These are phyloP conservation scores for Quadriops clusia DNA, from an alignment of 2,888 invertebrate species.

Conservation along the genomic window DNA sequence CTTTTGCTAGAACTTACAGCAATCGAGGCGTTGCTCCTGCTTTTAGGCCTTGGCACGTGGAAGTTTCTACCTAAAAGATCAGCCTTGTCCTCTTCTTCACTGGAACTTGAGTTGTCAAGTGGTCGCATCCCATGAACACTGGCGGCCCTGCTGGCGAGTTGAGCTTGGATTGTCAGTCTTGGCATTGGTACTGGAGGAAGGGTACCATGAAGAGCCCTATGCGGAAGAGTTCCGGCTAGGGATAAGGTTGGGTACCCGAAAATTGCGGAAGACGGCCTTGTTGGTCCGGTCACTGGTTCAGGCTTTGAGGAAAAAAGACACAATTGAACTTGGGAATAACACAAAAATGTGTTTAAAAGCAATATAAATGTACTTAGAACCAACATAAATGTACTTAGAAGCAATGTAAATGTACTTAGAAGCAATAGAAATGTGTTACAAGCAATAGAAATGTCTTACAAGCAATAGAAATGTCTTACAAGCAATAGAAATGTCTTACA, in stretches of 20 bases:
- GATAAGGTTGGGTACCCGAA: constrained; percentile 63
- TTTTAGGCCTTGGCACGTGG: constrained; percentile 73
- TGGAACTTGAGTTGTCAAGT: constrained; percentile 45
- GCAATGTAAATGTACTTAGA: too few relatives aligned
- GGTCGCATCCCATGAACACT: constrained; percentile 34
- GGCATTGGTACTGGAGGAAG: constrained; percentile 65
- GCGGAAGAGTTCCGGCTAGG: constrained; percentile 38
- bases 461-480: too few relatives aligned
- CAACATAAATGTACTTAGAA: too few relatives aligned
- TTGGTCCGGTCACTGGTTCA: constrained; percentile 57
- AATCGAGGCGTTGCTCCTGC: constrained; percentile 55
- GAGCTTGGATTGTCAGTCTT: constrained; percentile 41
- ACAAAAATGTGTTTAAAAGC: too few relatives aligned
- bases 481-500: too few relatives aligned
- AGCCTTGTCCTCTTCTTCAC: constrained; percentile 60
- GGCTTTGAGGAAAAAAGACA: constrained; percentile 46
- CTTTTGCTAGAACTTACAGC: constrained; percentile 38
- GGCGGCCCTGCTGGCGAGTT: constrained; percentile 27
- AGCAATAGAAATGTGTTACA: too few relatives aligned
- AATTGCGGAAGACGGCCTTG: constrained; percentile 71
- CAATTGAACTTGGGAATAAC: too few relatives aligned
- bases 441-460: too few relatives aligned
- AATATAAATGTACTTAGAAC: too few relatives aligned
- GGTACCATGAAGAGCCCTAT: constrained; percentile 39
- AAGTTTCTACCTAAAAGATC: constrained; percentile 62